phyloP scores from a whole-genome alignment of 2,797 vertebrate species.

The Perodicticus potto region DNA sequence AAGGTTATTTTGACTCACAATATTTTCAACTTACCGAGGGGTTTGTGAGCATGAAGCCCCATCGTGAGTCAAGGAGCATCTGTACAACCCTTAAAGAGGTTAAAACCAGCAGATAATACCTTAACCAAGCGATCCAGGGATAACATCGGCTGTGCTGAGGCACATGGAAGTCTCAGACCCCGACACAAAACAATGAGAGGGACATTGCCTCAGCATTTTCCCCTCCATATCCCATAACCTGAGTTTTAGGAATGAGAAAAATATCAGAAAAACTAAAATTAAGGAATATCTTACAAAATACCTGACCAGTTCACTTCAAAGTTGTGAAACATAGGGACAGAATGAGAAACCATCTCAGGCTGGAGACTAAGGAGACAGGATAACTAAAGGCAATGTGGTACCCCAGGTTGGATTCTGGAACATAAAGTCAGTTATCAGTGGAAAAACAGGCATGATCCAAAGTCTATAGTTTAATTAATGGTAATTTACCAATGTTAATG shows the following conservation, averaged over 20 bases:
- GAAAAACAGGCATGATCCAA: neutral
- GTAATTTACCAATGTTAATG: neutral
- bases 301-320: neutral
- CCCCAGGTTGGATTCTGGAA: neutral
- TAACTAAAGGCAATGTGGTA: too few relatives aligned
- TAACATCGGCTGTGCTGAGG: neutral
- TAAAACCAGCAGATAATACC: neutral
- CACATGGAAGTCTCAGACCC: neutral
- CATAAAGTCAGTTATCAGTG: too few relatives aligned
- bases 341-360: neutral
- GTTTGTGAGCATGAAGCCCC: neutral
- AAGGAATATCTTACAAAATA: neutral
- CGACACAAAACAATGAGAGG: neutral
- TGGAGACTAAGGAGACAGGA: neutral
- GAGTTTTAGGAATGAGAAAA: neutral
- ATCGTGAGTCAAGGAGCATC: neutral
- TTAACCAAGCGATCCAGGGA: neutral
- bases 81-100: neutral
- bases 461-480: neutral
- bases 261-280: neutral
- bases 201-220: neutral
- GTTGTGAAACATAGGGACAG: neutral
- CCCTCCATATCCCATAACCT: neutral
- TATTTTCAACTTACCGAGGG: neutral
- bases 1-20: neutral